Evolutionary conservation across 2,888 invertebrate genomes (phyloP).

Genomic region (Chalcosyrphus nemorum): DNA sequence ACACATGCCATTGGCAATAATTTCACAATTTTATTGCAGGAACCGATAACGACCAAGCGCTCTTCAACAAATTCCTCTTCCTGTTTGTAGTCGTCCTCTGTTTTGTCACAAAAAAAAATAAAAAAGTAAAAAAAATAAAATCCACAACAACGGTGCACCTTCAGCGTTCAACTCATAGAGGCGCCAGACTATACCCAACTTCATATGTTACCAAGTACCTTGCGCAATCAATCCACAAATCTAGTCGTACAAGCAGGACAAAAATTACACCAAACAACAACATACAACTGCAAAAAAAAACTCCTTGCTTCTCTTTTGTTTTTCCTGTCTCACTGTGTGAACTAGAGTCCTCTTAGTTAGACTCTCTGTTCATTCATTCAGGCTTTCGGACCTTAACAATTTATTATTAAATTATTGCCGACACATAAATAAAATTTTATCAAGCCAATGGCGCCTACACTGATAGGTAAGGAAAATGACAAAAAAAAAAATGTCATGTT

Average conservation of each 20-base stretch:
- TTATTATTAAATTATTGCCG: slow-evolving; percentile 66
- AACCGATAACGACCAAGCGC: slow-evolving; percentile 25
- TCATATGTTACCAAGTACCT: slow-evolving; percentile 11
- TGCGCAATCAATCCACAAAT: slow-evolving; percentile 48
- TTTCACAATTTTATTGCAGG: slow-evolving; percentile 54
- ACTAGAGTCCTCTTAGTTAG: background rate
- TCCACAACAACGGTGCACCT: background rate
- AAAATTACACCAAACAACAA: slow-evolving; percentile 13
- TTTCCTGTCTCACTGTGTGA: background rate
- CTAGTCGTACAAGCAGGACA: slow-evolving; percentile 43
- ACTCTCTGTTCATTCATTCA: slow-evolving; percentile 44
- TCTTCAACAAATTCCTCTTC: slow-evolving; percentile 13
- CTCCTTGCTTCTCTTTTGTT: slow-evolving; percentile 1
- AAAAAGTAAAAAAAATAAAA: background rate
- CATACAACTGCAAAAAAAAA: slow-evolving; percentile 37
- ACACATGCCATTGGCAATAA: slow-evolving; percentile 56
- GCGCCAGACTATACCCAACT: slow-evolving; percentile 9
- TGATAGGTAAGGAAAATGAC: background rate
- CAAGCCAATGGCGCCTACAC: slow-evolving; percentile 62
- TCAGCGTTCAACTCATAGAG: background rate
- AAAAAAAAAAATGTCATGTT: slow-evolving; percentile 46
- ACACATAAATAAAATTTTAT: slow-evolving; percentile 73
- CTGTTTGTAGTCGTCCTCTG: background rate
- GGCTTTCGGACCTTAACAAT: slow-evolving; percentile 25
- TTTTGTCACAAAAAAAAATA: background rate